These are phyloP conservation scores for Carettochelys insculpta DNA, from an alignment of 2,113 vertebrate genomes.

Conservation along the genomic window DNA sequence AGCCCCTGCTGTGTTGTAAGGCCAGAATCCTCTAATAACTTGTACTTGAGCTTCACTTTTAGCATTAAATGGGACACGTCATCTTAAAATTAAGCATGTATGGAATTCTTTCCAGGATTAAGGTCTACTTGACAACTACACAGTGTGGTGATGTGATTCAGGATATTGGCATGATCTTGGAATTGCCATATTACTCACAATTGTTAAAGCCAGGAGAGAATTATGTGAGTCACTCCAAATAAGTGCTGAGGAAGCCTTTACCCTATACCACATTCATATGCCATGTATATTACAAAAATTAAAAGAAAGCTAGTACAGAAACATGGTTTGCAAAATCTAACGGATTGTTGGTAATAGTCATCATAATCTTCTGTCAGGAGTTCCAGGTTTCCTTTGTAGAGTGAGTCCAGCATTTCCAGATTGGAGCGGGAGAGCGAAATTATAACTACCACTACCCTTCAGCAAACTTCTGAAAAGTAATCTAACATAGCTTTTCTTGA, in stretches of 20 bases:
- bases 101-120: neutral
- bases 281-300: neutral
- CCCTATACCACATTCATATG: neutral
- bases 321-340: neutral
- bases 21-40: slow-evolving; percentile 28
- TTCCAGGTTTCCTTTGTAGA: neutral
- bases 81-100: slow-evolving; percentile 1
- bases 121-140: neutral
- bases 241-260: neutral
- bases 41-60: slow-evolving; percentile 20
- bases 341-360: neutral
- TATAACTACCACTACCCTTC: neutral
- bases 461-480: neutral
- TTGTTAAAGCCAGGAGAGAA: neutral
- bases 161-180: neutral
- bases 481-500: neutral
- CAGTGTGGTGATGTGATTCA: neutral
- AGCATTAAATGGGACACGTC: slow-evolving; percentile 16
- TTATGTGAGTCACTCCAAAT: accelerated
- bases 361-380: neutral
- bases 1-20: neutral
- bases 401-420: neutral
- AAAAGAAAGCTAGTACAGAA: neutral
- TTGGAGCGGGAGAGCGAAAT: neutral
- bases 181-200: neutral